Evolutionary conservation across 2,113 vertebrate genomes (phyloP), one percentile per base, ranked within the genome.

Genomic region (Sander vitreus): DNA sequence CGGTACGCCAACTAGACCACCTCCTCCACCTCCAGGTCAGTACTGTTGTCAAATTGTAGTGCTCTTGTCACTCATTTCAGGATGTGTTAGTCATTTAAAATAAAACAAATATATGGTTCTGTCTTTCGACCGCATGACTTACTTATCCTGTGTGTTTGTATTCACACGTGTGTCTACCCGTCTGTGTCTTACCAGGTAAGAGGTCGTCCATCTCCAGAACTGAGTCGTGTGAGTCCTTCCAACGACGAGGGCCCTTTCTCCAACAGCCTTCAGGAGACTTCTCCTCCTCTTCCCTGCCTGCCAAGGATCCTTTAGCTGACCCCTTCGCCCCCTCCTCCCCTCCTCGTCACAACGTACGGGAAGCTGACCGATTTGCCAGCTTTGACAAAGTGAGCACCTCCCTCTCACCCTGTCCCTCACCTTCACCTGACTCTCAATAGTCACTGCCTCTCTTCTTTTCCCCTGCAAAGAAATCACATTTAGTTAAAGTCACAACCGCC

Each of bases 331-430:
- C 97, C 90, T 96, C 96, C 88, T 96, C 96, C 92, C 88, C 96
- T 94, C 95, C 91, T 95, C 97, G 96, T 91, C 96, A 96, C 83
- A 91, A 67, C 95, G 90, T 95, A 90, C 96, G 96, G 91, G 94
- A 96, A 91, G 94, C 96, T 92, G 96, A 96, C 91, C 96, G 95
- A 95, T 98, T 98, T 97, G 97, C 97, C 96, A 97, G 97, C 96
- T 99, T 99, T 96, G 97, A 97, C 96, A 97, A 97, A 97, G 98
- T 99, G 98, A 99, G 98, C 97, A 93, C 89, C 92, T 92, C 94
- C 92, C 93, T 87, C 88, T 90, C 92, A 55, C 85, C 91, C 73
- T 93, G 92, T 91, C 88, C 92, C 84, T 93, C 92, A 84, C 78
- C 89, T 86, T 89, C 92, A 76, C 82, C 91, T 84, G 90, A 94